phyloP scores from a whole-genome alignment of 1,140 invertebrate genomes.

The Atopsyche davidsoni region DNA sequence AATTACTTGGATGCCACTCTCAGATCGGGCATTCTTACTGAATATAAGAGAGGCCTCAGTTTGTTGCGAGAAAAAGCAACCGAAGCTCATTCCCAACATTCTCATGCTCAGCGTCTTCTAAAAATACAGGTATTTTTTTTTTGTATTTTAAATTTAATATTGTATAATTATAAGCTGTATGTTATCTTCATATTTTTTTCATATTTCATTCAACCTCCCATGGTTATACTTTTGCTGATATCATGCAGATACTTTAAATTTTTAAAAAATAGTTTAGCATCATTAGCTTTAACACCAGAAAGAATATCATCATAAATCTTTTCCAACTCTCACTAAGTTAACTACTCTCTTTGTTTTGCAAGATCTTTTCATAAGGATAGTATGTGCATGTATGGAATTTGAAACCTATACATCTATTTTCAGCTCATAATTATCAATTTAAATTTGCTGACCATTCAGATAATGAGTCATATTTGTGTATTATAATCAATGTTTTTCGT shows the following conservation, averaged over 20 bases:
- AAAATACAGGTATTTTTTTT: conserved; percentile 26
- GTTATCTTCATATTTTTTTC: not conserved
- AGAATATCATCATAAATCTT: not conserved
- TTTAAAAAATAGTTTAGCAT: not conserved
- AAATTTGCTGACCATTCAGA: too few species aligned
- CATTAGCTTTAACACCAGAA: not conserved
- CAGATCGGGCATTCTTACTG: conserved; percentile 9
- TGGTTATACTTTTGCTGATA: not conserved
- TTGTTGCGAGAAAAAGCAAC: conserved; percentile 21
- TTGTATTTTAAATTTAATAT: not conserved
- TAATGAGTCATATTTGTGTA: too few species aligned
- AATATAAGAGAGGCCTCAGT: conserved; percentile 20
- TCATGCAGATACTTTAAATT: not conserved
- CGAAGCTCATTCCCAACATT: conserved; percentile 24
- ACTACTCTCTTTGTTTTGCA: too few species aligned
- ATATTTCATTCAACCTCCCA: conserved; percentile 2
- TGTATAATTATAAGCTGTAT: not conserved
- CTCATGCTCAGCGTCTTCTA: conserved; percentile 19
- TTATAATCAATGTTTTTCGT: too few species aligned
- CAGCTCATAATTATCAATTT: too few species aligned
- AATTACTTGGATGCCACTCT: conserved; percentile 19
- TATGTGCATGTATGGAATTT: too few species aligned
- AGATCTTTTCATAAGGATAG: too few species aligned
- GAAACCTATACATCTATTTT: too few species aligned
- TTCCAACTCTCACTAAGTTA: too few species aligned